Evolutionary conservation across 2,797 vertebrate species (phyloP).

Genomic region (Manis crassicaudata): DNA sequence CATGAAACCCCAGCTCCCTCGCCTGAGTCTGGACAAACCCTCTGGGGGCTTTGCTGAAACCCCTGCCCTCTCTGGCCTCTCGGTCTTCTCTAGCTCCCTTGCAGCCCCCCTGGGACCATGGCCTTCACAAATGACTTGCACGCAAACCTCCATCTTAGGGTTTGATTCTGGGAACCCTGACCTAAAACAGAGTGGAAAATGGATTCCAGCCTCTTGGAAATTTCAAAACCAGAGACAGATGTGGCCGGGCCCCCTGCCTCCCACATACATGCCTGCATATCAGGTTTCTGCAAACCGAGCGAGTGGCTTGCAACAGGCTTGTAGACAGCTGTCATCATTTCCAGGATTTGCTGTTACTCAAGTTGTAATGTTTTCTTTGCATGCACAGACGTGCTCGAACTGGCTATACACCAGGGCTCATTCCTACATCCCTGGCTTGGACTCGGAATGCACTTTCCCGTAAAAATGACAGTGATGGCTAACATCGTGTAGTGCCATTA

Average conservation of each 20-base stretch:
- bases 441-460: fast-evolving
- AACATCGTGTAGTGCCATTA: fast-evolving
- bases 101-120: background rate
- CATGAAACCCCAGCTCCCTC: background rate
- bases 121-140: background rate
- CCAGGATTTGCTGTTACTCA: background rate
- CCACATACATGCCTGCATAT: background rate
- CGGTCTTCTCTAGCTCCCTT: too few relatives aligned
- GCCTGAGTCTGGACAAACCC: background rate
- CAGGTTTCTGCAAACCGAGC: background rate
- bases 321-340: background rate
- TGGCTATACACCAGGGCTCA: background rate
- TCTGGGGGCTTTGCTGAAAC: background rate
- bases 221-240: background rate
- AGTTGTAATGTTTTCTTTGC: background rate
- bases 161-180: background rate
- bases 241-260: background rate
- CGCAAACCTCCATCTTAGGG: background rate
- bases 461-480: fast-evolving
- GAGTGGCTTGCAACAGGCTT: background rate
- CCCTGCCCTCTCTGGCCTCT: background rate
- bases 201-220: background rate
- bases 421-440: background rate
- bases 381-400: background rate
- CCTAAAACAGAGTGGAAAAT: too few relatives aligned